Evolutionary conservation across 2,113 vertebrate species (phyloP).

Genomic region (Syngnathus floridae): DNA sequence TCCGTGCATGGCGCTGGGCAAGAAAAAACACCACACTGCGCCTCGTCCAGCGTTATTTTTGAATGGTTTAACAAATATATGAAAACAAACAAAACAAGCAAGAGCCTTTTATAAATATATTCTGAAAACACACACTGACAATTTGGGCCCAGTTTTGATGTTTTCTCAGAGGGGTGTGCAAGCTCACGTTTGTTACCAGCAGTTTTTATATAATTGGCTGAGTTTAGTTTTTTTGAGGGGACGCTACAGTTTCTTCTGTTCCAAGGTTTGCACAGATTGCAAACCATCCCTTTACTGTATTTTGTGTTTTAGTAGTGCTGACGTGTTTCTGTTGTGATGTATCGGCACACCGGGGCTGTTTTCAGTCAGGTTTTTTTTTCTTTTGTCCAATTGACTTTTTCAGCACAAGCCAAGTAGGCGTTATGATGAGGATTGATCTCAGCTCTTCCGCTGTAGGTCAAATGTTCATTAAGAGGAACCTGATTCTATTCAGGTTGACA

Average conservation of each 20-base stretch:
- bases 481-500: not conserved
- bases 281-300: not conserved
- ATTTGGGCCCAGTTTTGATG: not conserved
- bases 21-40: not conserved
- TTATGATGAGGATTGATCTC: constrained; percentile 16
- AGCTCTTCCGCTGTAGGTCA: constrained; percentile 9
- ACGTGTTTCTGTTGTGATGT: not conserved
- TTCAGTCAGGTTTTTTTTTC: not conserved
- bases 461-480: constrained; percentile 1
- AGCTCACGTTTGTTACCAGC: not conserved
- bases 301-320: not conserved
- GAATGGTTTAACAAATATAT: too few relatives aligned
- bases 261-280: not conserved
- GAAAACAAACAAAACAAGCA: too few relatives aligned
- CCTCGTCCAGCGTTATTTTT: not conserved
- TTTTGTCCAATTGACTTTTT: constrained; percentile 5
- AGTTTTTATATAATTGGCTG: not conserved
- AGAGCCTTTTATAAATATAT: too few relatives aligned
- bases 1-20: too few relatives aligned
- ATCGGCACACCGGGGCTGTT: not conserved
- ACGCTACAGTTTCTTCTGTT: not conserved
- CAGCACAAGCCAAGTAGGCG: not conserved
- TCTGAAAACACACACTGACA: not conserved
- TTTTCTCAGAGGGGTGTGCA: not conserved
- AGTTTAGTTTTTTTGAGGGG: not conserved